Evolutionary conservation across 2,113 vertebrate species (phyloP), one percentile per base, ranked within the genome.

Genomic region (Haemorhous mexicanus): DNA sequence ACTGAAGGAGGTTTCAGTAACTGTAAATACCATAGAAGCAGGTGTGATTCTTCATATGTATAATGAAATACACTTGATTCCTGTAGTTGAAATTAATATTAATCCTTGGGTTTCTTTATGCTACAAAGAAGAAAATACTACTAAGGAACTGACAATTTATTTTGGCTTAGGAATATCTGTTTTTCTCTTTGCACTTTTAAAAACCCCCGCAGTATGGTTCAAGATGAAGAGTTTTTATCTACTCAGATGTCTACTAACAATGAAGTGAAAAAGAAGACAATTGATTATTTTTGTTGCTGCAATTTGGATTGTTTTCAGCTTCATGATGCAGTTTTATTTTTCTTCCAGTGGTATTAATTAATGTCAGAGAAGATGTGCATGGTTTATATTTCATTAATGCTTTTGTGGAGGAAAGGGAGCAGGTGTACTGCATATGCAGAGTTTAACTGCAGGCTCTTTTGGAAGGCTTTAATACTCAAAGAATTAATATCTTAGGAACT

Each of bases 171-270:
- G 78, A 64, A 33, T 62, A 62, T 70, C 3, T 73, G 1, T 13
- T 26, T 91, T 84, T 70, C 61, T 53, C 55, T 77, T 84, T 67
- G 20, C 21, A 47, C 43, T 73, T 88, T 0, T 47, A 63, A 63
- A 90, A 76, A 68, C 14, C 19, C 7, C 15, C 77, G 3, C 43
- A 44, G 37, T 50, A 50, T 62, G 68, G 37, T 92, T 92, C 55
- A 59, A 84, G 39, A 53, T 53, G 70, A 92, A 84, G 88, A 74
- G 55, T 83, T 96, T 87, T 86, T 75, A 84, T 84, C 47, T 68
- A 53, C 61, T 93, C 72, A 35, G 28, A 28, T 86, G 13, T 84
- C 68, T 90, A 4, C 35, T 77, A 81, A 67, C 35, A 89, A 21
- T 74, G 68, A 94, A 84, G 6, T 20, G 61, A 67, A 39, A 92